Percentiles rank a stretch among this genome's conserved stretches.
Conservation (phyloP, 2,113 vertebrate species). For the Lanius ludovicianus region DNA sequence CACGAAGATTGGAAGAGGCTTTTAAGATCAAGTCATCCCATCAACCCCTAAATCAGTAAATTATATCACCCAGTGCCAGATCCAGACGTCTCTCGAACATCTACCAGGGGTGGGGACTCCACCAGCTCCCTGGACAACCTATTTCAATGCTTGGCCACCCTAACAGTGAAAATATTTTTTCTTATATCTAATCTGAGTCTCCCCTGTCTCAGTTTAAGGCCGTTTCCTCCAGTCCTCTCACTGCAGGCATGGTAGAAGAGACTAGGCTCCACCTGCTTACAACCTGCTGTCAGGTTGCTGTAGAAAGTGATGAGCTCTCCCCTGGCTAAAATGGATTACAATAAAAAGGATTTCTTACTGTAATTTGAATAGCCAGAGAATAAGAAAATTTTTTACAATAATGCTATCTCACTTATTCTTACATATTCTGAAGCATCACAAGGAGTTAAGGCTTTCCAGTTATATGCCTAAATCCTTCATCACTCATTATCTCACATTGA, state of each 20-base stretch:
- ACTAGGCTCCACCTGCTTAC: background rate
- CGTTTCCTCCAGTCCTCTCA: background rate
- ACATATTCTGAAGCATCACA: background rate
- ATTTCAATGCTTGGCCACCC: background rate
- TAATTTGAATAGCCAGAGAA: background rate
- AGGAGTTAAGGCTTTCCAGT: background rate
- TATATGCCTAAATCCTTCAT: background rate
- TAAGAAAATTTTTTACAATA: background rate
- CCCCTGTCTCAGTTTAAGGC: background rate
- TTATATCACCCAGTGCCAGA: background rate
- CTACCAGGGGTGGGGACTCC: background rate
- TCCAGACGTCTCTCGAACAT: background rate
- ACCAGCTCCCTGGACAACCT: background rate
- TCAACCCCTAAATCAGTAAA: background rate
- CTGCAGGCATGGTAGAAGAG: background rate
- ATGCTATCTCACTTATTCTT: background rate
- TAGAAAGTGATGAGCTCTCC: background rate
- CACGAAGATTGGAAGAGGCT: background rate
- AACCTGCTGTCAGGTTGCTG: background rate
- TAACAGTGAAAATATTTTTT: background rate
- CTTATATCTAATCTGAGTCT: background rate
- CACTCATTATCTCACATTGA: background rate
- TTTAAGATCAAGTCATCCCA: background rate
- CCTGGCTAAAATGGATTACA: background rate
- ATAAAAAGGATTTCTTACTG: background rate